Base-by-base conservation (phyloP, 2,888 invertebrate genomes). In the Drosophila heteroneura region DNA sequence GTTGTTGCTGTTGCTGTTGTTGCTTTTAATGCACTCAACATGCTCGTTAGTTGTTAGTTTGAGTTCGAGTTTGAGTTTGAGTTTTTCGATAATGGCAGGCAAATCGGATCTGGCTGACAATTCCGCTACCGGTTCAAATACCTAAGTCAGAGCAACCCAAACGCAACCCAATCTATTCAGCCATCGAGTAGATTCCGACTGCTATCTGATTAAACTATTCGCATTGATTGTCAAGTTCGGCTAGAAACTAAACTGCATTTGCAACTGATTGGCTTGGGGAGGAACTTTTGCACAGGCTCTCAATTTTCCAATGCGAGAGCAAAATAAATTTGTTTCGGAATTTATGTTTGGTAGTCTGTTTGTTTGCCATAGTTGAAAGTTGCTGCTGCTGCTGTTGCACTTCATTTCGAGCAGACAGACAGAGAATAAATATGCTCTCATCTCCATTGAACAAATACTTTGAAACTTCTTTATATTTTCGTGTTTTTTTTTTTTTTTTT, bases 201-300 rank as follows among this genome's bases (percentile, higher is more conserved):
- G 54, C 47, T 65, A 82, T 82, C 82, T 85, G 70, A 85, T 82
- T 82, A 85, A 82, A 85, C 85, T 82, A 70, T 85, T 82, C 53
- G 82, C 64, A 85, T 79, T 82, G 81, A 81, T 82, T 81, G 79
- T 71, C 82, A 79, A 85, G 81, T 73, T 76, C 51, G 76, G 37
- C 66, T 81, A 39, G 39, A 69, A 81, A 70, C 79, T 84, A 84
- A 85, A 74, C 71, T 76, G 76, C 80, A 80, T 76, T 85, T 73
- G 67, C 76, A 82, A 82, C 75, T 79, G 83, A 82, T 82, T 85
- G 85, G 83, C 70, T 59, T 61, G 58, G 78, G 70, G 62, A 51
- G 16, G 14, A 79, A 74, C 32, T 79, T 79, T 62, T 53, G 70
- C 44, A 47, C 70, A 59, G 76, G 70, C 76, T 76, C 47, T 47